Conservation (phyloP, 2,797 vertebrate species). For the Semotilus atromaculatus region DNA sequence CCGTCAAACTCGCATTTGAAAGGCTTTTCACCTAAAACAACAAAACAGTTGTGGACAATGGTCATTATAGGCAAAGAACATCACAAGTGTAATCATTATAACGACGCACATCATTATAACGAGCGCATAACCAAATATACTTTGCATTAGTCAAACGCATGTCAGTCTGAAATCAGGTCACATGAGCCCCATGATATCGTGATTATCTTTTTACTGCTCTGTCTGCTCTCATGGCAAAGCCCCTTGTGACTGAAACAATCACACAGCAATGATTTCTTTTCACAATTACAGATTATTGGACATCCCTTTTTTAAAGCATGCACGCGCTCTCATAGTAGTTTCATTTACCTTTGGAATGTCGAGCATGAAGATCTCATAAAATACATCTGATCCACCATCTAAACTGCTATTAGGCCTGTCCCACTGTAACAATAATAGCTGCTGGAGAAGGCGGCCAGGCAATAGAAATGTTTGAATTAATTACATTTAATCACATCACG, state of each 20-base stretch:
- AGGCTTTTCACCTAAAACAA: conserved; percentile 92
- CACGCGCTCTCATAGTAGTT: not conserved
- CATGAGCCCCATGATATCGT: conserved; percentile 24
- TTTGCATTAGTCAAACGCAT: not conserved
- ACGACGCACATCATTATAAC: not conserved
- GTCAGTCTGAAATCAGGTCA: conserved; percentile 17
- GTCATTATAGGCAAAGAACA: conserved; percentile 2
- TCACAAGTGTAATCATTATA: not conserved
- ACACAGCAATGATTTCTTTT: conserved; percentile 28
- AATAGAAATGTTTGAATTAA: conserved; percentile 77
- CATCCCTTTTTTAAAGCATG: not conserved
- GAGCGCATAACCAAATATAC: not conserved
- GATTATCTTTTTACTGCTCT: conserved; percentile 40
- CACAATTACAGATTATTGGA: conserved; percentile 36
- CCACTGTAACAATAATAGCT: conserved; percentile 52
- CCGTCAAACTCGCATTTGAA: conserved; percentile 98
- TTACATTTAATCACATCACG: conserved; percentile 77
- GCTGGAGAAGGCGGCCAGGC: conserved; percentile 67
- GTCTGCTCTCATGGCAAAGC: conserved; percentile 30
- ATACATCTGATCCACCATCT: conserved; percentile 15
- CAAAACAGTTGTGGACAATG: conserved; percentile 27
- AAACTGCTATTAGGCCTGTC: conserved; percentile 34
- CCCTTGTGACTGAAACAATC: conserved; percentile 22
- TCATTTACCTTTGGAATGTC: conserved; percentile 36
- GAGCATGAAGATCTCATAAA: conserved; percentile 30